phyloP scores from a whole-genome alignment of 2,113 vertebrate species.

The Hyperopisus bebe region DNA sequence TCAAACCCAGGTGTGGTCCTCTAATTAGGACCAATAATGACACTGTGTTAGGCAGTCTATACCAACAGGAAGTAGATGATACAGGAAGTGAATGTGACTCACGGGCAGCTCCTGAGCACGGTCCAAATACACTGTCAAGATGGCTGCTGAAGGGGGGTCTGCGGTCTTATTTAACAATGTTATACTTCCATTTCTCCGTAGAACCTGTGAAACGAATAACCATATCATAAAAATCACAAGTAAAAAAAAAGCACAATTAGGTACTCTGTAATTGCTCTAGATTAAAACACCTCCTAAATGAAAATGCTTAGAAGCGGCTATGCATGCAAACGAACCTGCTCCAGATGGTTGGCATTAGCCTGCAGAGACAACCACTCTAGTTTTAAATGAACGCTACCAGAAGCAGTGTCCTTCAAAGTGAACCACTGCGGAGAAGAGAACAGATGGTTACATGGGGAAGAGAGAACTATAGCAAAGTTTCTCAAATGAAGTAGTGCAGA shows the following conservation, averaged over 20 bases:
- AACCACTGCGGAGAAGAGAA: slow-evolving; percentile 67
- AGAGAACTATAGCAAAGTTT: background rate
- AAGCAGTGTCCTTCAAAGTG: slow-evolving; percentile 65
- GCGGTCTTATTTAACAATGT: slow-evolving; percentile 55
- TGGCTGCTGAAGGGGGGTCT: slow-evolving; percentile 77
- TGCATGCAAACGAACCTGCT: slow-evolving; percentile 58
- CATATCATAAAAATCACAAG: background rate
- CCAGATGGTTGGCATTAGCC: slow-evolving; percentile 61
- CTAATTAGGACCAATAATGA: background rate
- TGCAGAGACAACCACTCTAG: slow-evolving; percentile 78
- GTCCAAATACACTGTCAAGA: slow-evolving; percentile 82
- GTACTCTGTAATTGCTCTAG: background rate
- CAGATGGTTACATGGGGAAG: background rate
- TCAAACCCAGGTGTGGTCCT: background rate
- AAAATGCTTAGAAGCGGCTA: background rate
- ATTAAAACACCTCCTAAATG: background rate
- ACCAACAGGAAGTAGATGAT: slow-evolving; percentile 41
- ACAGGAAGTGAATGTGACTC: slow-evolving; percentile 42
- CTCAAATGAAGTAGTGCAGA: background rate
- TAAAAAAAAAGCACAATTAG: background rate
- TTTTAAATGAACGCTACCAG: slow-evolving; percentile 71
- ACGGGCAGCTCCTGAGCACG: slow-evolving; percentile 82
- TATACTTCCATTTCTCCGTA: slow-evolving; percentile 65
- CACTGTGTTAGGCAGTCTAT: background rate
- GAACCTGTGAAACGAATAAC: slow-evolving; percentile 49